Evolutionary conservation across 2,888 invertebrate genomes (phyloP), one percentile per base, ranked within the genome.

Genomic region (Drosophila stalkeri): DNA sequence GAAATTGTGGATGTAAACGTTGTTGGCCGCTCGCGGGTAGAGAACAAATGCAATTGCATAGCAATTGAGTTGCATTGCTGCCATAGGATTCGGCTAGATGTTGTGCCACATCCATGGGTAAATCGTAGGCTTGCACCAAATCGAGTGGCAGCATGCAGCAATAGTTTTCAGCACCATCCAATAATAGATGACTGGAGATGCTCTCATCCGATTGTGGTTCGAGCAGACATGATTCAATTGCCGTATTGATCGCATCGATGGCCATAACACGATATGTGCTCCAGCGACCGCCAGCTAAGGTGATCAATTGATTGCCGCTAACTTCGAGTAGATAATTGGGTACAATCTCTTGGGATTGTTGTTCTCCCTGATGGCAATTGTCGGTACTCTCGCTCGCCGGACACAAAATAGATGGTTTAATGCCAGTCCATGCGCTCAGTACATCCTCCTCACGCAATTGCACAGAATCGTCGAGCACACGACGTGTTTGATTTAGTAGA

Each of bases 211-310:
- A 94, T 60, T 94, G 93, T 0, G 98, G 96, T 81, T 96, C 94
- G 60, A 98, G 93, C 46, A 95, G 93, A 75, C 96, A 74, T 79
- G 82, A 87, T 68, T 89, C 94, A 55, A 99, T 95, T 43, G 98
- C 98, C 20, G 96, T 96, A 93, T 99, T 98, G 52, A 99, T 95
- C 1, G 99, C 97, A 93, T 99, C 99, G 69, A 97, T 95, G 3
- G 99, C 99, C 99, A 99, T 99, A 14, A 97, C 94, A 69, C 99
- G 94, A 93, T 99, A 99, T 0, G 99, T 99, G 46, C 99, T 99
- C 99, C 99, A 99, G 93, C 99, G 99, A 55, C 99, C 99, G 64
- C 99, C 99, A 44, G 99, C 99, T 91, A 99, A 98, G 47, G 99
- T 99, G 64, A 99, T 95, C 65, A 99, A 95, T 56, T 97, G 97